These are phyloP conservation scores for Morpho helenor DNA, from an alignment of 2,888 invertebrate genomes.

Conservation along the genomic window DNA sequence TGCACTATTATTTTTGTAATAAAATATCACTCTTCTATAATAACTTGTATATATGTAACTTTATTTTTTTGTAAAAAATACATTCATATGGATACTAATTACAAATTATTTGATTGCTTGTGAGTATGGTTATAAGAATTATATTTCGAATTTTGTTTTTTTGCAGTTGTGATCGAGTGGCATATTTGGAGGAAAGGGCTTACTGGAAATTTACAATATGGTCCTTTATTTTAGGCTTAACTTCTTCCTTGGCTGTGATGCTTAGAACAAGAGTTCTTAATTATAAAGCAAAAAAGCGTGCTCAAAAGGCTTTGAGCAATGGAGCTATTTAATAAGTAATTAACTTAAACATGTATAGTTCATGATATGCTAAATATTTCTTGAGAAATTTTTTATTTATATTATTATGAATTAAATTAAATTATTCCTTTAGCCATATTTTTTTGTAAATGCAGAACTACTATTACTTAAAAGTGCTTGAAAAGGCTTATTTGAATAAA, in stretches of 20 bases:
- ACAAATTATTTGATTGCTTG: no score
- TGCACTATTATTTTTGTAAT: neutral
- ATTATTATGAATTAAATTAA: no score
- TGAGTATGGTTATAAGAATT: neutral
- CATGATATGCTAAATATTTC: slow-evolving; percentile 7
- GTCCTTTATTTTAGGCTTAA: slow-evolving; percentile 81
- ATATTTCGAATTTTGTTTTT: slow-evolving; percentile 9
- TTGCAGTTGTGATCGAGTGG: slow-evolving; percentile 90
- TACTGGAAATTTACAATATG: slow-evolving; percentile 91
- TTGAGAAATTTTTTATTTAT: neutral
- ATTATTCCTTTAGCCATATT: neutral
- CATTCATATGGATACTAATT: neutral
- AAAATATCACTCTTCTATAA: neutral
- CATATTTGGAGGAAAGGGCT: slow-evolving; percentile 89
- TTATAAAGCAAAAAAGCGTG: slow-evolving; percentile 82
- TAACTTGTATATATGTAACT: no score
- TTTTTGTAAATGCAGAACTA: neutral
- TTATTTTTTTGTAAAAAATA: neutral
- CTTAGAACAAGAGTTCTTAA: slow-evolving; percentile 83
- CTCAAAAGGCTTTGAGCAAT: slow-evolving; percentile 85
- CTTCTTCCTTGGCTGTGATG: slow-evolving; percentile 83
- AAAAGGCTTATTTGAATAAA: no score
- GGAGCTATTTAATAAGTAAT: slow-evolving; percentile 59
- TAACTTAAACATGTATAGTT: neutral
- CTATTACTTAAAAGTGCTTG: no score